Conservation (phyloP, 2,113 vertebrate genomes). For the Euleptes europaea region DNA sequence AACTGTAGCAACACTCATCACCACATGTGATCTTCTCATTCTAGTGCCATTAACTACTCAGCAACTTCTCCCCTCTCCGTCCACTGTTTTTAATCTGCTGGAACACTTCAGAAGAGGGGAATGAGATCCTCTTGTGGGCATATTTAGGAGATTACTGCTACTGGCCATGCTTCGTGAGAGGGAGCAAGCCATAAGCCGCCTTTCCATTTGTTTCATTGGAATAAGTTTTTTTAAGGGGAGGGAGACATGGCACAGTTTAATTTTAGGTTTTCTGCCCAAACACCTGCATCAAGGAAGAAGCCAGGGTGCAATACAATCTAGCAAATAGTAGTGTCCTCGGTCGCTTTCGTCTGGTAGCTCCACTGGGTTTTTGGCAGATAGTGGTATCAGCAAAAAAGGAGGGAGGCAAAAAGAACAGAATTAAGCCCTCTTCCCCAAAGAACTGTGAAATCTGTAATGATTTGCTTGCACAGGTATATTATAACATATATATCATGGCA, state of each 20-base stretch:
- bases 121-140: neutral
- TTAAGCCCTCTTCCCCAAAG: neutral
- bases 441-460: neutral
- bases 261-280: slow-evolving; percentile 53
- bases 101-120: slow-evolving; percentile 38
- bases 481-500: neutral
- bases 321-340: slow-evolving; percentile 17
- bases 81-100: slow-evolving; percentile 65
- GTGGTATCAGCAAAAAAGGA: slow-evolving; percentile 40
- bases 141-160: slow-evolving; percentile 15
- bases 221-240: slow-evolving; percentile 16
- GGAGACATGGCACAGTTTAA: slow-evolving; percentile 50
- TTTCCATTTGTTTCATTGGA: slow-evolving; percentile 53
- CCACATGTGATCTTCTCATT: slow-evolving; percentile 32
- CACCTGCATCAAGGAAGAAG: slow-evolving; percentile 43
- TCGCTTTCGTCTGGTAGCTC: slow-evolving; percentile 35
- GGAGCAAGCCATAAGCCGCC: slow-evolving; percentile 40
- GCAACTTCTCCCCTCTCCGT: slow-evolving; percentile 41
- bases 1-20: slow-evolving; percentile 39
- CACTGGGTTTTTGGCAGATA: slow-evolving; percentile 42
- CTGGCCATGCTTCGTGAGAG: slow-evolving; percentile 40
- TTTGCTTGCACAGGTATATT: neutral
- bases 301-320: neutral
- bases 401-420: slow-evolving; percentile 13
- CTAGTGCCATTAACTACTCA: slow-evolving; percentile 54